Conservation (phyloP, 2,113 vertebrate genomes). For the Peromyscus polionotus region DNA sequence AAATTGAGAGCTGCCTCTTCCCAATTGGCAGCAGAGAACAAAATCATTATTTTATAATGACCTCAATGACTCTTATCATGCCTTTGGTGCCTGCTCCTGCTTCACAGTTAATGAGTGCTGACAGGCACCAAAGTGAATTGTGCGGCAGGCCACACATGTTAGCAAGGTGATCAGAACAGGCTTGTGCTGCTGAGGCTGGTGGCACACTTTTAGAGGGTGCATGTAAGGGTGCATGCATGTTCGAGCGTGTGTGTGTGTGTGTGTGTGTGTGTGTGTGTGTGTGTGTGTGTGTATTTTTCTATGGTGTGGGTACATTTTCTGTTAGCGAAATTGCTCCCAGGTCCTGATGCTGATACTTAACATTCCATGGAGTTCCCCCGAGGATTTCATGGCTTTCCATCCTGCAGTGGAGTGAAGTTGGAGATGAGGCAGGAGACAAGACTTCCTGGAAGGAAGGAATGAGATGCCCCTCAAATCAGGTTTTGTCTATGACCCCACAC, state of each 20-base stretch:
- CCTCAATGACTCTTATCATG: slow-evolving; percentile 39
- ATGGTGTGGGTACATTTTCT: background rate
- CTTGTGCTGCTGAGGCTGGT: background rate
- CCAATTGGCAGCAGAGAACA: slow-evolving; percentile 9
- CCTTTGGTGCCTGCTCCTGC: slow-evolving; percentile 29
- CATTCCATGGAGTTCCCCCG: slow-evolving; percentile 1
- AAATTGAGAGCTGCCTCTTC: background rate
- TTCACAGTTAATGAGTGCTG: slow-evolving; percentile 33
- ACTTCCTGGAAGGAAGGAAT: background rate
- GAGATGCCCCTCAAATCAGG: background rate
- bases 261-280: background rate
- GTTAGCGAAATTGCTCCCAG: slow-evolving; percentile 44
- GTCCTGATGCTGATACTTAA: background rate
- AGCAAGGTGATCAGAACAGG: slow-evolving; percentile 6
- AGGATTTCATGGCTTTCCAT: slow-evolving; percentile 8
- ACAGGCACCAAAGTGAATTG: slow-evolving; percentile 2
- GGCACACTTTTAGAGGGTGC: background rate
- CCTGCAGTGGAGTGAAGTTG: background rate
- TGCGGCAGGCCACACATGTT: background rate
- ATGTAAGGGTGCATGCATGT: too few species aligned
- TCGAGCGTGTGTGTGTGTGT: background rate
- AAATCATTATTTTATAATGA: slow-evolving; percentile 38
- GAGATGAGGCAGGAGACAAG: background rate
- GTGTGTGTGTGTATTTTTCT: background rate
- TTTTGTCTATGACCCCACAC: background rate